Percentiles rank a stretch among this genome's conserved stretches.
These are phyloP conservation scores for Lagopus leucura DNA, from an alignment of 2,113 vertebrate species.

Conservation along the genomic window DNA sequence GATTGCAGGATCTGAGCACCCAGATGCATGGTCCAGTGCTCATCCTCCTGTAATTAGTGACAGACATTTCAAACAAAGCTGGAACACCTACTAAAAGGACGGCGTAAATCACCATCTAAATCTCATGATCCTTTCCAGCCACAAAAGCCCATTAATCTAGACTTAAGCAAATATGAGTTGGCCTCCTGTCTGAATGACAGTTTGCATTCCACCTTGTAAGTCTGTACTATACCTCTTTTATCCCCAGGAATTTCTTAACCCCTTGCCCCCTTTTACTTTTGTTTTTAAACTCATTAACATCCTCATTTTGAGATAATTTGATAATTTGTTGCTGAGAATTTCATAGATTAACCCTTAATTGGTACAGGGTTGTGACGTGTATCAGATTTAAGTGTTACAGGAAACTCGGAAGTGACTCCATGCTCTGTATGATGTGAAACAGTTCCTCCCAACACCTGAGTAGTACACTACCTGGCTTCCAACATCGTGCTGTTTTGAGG, in stretches of 20 bases:
- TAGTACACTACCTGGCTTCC: neutral
- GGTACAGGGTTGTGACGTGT: neutral
- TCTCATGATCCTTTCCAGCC: neutral
- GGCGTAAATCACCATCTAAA: neutral
- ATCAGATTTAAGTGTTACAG: neutral
- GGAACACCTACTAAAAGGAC: neutral
- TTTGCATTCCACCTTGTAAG: constrained; percentile 49
- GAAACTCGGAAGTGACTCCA: neutral
- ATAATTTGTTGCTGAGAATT: constrained; percentile 33
- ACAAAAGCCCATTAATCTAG: neutral
- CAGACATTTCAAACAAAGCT: neutral
- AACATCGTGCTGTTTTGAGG: neutral
- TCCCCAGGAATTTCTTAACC: constrained; percentile 44
- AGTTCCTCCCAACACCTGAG: neutral
- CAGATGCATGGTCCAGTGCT: neutral
- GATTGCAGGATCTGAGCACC: neutral
- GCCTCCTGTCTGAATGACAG: constrained; percentile 17
- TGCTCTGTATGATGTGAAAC: neutral
- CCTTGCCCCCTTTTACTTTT: constrained; percentile 9
- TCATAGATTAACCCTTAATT: constrained; percentile 13
- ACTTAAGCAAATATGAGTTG: neutral
- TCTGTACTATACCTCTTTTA: constrained; percentile 29
- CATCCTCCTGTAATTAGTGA: neutral
- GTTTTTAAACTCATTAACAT: constrained; percentile 50
- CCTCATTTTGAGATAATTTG: constrained; percentile 17